Base-by-base conservation (phyloP, 2,797 vertebrate genomes). In the Leptodactylus fallax region DNA sequence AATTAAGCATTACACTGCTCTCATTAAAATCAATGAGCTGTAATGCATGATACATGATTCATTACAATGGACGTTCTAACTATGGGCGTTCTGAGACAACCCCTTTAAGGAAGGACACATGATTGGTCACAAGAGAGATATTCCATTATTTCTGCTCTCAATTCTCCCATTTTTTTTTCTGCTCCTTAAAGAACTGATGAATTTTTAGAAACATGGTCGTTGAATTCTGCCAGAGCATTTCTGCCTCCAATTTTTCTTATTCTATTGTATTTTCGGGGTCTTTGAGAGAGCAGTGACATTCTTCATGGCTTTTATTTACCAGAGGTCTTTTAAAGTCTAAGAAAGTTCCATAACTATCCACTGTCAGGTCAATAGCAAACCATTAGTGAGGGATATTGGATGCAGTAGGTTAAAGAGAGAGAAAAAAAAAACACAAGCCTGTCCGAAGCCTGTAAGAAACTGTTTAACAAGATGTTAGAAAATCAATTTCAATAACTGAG, bases 401-500 rank as follows among this genome's bases (percentile, higher is more conserved):
- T 74, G 80, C 88, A 76, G 25, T 58, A 80, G 89, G 79, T 77
- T 80, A 79, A 67, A 53, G 53, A 80, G 61, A 36, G 36, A 36
- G 49, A 55, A 83, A 77, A 36, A 79, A 85, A 86, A 65, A 74
- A 67, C 77, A 71, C 88, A n/a, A 83, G 83, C 63, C 51, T 21
- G 72, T 87, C 88, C 79, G 67, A 86, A 83, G 83, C 85, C 72
- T 63, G 56, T 74, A 74, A 60, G 81, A 89, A 91, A 89, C 72
- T 81, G 88, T 90, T 88, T 87, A 88, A 90, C 86, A 88, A 90
- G 88, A 87, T 90, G 90, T 89, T 89, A 86, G 86, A 87, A 88
- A 91, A 90, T 90, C 90, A 87, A 85, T 91, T 91, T 89, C 90
- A 88, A 88, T 90, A 91, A 90, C 81, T 5, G 90, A 88, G 88